Conservation (phyloP, 2,113 vertebrate species). For the Eonycteris spelaea region DNA sequence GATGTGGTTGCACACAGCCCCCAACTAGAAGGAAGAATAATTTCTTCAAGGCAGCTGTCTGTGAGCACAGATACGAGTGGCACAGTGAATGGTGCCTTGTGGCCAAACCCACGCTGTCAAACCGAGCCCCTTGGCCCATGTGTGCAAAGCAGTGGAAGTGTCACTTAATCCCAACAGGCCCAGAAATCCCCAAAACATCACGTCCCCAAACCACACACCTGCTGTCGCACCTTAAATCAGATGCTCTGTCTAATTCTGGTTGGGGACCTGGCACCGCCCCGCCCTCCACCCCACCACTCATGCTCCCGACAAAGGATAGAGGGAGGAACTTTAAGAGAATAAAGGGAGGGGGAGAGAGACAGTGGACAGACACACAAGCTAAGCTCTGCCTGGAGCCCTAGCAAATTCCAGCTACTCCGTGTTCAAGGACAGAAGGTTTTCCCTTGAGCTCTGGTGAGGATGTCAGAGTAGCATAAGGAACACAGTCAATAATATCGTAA, state of each 20-base stretch:
- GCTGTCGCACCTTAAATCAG: background rate
- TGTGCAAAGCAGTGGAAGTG: background rate
- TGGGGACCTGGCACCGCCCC: background rate
- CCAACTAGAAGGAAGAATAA: background rate
- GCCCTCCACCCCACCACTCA: no score
- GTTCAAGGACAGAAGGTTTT: background rate
- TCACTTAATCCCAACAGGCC: background rate
- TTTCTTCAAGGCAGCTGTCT: background rate
- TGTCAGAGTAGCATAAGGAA: background rate
- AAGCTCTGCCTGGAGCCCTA: background rate
- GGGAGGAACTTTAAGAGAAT: background rate
- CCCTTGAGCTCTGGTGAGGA: background rate
- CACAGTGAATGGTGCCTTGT: background rate
- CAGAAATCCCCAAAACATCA: background rate
- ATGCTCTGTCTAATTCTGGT: background rate
- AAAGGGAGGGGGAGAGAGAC: background rate
- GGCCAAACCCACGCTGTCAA: background rate
- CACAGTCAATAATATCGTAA: background rate
- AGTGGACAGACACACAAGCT: background rate
- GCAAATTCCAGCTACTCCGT: background rate
- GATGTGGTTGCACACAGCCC: background rate
- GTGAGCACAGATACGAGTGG: background rate
- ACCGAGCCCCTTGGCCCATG: background rate
- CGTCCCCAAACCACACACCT: background rate
- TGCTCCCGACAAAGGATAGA: background rate